These are phyloP conservation scores for Melieria picta DNA, from an alignment of 2,888 invertebrate genomes.

Conservation along the genomic window DNA sequence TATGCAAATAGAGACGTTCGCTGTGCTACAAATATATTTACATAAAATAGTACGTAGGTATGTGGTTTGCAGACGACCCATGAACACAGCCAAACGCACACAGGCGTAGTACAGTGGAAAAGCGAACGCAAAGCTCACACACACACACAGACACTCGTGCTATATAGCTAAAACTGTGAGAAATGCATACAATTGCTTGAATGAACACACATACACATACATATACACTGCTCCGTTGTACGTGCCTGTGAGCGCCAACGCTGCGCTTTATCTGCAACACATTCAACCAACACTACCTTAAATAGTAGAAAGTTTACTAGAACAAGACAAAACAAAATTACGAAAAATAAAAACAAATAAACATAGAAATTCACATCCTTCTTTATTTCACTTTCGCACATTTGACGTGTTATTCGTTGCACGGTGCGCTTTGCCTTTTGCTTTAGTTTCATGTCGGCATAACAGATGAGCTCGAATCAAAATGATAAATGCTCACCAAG, in stretches of 20 bases:
- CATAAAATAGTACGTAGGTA: not conserved
- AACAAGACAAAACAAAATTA: too few relatives aligned
- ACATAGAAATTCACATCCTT: not conserved
- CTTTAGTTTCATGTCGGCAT: slow-evolving; percentile 10
- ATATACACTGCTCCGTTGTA: not conserved
- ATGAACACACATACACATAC: slow-evolving; percentile 13
- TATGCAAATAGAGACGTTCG: not conserved
- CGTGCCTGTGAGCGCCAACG: not conserved
- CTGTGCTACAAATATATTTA: not conserved
- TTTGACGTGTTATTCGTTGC: not conserved
- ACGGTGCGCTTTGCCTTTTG: not conserved
- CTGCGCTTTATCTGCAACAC: too few relatives aligned
- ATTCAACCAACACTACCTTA: too few relatives aligned
- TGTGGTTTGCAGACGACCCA: not conserved
- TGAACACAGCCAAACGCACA: not conserved
- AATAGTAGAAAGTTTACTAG: too few relatives aligned
- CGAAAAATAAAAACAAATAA: too few relatives aligned
- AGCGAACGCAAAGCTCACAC: not conserved
- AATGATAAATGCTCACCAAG: slow-evolving; percentile 31
- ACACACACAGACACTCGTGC: not conserved
- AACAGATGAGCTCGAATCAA: slow-evolving; percentile 35
- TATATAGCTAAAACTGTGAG: not conserved
- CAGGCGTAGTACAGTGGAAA: not conserved
- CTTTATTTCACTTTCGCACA: not conserved
- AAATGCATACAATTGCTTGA: slow-evolving; percentile 22